Conservation (phyloP, 2,888 invertebrate genomes). For the Nomada flava region DNA sequence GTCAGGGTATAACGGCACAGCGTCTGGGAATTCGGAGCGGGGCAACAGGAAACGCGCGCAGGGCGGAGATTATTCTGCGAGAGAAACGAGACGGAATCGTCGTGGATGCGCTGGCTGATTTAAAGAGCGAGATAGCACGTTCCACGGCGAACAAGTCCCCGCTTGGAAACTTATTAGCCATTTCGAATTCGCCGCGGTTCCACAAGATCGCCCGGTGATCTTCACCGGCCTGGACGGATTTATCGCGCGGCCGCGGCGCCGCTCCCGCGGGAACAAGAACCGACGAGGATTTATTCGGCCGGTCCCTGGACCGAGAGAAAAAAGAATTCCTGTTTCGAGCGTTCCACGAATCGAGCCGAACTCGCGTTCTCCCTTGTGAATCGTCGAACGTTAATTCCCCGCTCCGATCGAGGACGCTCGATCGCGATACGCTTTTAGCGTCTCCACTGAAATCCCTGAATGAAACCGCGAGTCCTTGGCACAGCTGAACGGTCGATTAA, state of each 20-base stretch:
- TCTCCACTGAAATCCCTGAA: neutral
- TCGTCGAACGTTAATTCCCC: neutral
- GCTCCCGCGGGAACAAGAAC: constrained; percentile 22
- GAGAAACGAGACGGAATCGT: neutral
- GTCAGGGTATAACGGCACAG: constrained; percentile 49
- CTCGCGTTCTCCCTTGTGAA: neutral
- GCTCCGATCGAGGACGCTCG: constrained; percentile 12
- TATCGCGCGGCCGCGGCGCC: constrained; percentile 22
- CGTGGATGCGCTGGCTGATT: constrained; percentile 13
- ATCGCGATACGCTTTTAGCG: constrained; percentile 5
- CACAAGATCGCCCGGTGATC: constrained; percentile 26
- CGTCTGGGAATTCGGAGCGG: constrained; percentile 64
- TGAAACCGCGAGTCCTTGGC: constrained; percentile 34
- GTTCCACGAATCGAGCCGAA: constrained; percentile 13
- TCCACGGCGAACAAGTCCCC: constrained; percentile 12
- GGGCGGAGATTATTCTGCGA: neutral
- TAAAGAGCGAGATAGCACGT: constrained; percentile 22
- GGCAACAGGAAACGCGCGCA: neutral
- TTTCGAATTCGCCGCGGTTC: constrained; percentile 35
- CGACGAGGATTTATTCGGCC: constrained; percentile 46
- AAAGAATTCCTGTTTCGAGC: neutral
- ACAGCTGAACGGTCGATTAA: constrained; percentile 30
- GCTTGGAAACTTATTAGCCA: constrained; percentile 52
- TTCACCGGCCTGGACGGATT: constrained; percentile 19
- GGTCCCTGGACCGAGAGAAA: neutral